Evolutionary conservation across 1,140 invertebrate species (phyloP), one percentile per base, ranked within the genome.

Genomic region (Papilio polytes): DNA sequence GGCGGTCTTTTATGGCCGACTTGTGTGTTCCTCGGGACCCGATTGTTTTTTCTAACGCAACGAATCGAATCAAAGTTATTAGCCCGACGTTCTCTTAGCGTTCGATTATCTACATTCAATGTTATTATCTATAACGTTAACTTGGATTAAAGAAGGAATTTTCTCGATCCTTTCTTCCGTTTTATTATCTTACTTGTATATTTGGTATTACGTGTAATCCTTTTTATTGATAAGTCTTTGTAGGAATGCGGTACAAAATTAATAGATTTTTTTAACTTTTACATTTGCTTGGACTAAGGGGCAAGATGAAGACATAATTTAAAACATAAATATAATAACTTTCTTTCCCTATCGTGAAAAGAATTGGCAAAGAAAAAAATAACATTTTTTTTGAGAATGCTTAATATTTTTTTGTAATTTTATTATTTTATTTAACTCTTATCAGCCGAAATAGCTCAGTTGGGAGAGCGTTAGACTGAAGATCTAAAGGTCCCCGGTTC

Each of bases 1-100:
- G 87, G 85, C 81, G 85, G 76, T 82, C 83, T 83, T 88, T 88
- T 88, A 88, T 84, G 82, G 78, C 46, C 87, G 81, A 80, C 84
- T 74, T 88, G 87, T 88, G 84, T 85, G 87, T 85, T 86, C 85
- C 82, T 77, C 3, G 36, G 36, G 36, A 80, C 74, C 72, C 26
- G 63, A 59, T 74, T 82, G 80, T 85, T 80, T 85, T 84, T 83
- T 79, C 74, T 80, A 81, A 78, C 73, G 79, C 80, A 76, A 12
- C 74, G 44, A 76, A 76, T 76, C 74, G 74, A 76, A 76, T 74
- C 73, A 41, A 41, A 74, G 73, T 74, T 76, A 31, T 74, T 74
- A 48, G 73, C 44, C 73, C 73, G 73, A 44, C 73, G 44, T 51
- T 26, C 73, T 74, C 73, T 74, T 74, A 74, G 44, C 44, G 20